Conservation (phyloP, 2,113 vertebrate species). For the Halcyon senegalensis region DNA sequence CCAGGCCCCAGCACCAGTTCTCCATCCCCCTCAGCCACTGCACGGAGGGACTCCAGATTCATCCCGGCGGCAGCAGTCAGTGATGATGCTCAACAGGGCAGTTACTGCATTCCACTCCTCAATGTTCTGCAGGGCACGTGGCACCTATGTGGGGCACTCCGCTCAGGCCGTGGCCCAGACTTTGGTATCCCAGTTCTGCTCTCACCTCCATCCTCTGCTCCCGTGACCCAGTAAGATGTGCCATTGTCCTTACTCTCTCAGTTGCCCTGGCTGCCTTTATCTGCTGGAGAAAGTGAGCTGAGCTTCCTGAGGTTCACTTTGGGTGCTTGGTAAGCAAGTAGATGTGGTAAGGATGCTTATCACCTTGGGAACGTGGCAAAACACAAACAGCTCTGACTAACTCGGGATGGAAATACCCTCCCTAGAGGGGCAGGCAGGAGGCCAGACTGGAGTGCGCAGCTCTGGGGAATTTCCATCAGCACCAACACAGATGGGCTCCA, state of each 20-base stretch:
- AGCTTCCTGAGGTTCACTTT: background rate
- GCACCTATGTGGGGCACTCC: background rate
- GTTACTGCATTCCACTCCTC: background rate
- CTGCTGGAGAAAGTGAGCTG: background rate
- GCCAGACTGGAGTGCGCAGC: background rate
- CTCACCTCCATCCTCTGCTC: background rate
- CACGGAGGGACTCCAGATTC: background rate
- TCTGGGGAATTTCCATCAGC: background rate
- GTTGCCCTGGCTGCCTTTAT: background rate
- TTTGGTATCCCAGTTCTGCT: background rate
- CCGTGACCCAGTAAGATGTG: background rate
- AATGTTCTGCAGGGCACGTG: rapidly evolving
- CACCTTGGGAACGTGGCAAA: background rate
- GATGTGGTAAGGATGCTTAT: background rate
- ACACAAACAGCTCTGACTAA: background rate
- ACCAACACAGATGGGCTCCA: rapidly evolving
- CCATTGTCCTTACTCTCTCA: background rate
- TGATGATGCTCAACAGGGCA: background rate
- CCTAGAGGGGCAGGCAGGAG: background rate
- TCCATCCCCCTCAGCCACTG: background rate
- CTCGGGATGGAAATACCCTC: background rate
- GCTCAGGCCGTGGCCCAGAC: background rate
- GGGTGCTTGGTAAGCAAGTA: background rate
- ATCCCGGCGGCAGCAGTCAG: background rate
- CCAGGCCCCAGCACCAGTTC: background rate